Percentiles rank a stretch among this genome's conserved stretches.
Conservation (phyloP, 1,140 invertebrate genomes). For the Brachionus paranguensis region DNA sequence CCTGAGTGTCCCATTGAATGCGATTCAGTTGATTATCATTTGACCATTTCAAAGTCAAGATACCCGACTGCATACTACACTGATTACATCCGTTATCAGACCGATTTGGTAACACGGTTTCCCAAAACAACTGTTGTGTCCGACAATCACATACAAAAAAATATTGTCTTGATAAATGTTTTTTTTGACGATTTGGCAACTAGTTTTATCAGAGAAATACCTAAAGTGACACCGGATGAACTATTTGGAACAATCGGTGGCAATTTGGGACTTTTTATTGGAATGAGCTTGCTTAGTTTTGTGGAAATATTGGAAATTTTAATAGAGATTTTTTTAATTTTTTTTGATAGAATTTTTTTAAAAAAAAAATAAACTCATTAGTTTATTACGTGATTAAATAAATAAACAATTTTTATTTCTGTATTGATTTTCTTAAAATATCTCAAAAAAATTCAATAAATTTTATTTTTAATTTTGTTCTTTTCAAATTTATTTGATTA, state of each 20-base stretch:
- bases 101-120: conserved; percentile 1
- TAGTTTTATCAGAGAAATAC: conserved; percentile 23
- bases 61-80: conserved; percentile 33
- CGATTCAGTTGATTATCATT: conserved; percentile 19
- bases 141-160: conserved; percentile 38
- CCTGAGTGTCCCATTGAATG: conserved; percentile 32
- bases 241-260: conserved; percentile 33
- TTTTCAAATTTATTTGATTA: neutral
- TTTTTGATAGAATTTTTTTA: neutral
- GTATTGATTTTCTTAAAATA: too few relatives aligned
- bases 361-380: neutral
- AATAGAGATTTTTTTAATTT: conserved; percentile 9
- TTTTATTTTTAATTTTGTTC: too few relatives aligned
- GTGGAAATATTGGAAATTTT: conserved; percentile 35
- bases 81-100: conserved; percentile 15
- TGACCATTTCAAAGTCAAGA: neutral
- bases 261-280: conserved; percentile 27
- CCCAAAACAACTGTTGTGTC: neutral
- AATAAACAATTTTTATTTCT: too few relatives aligned
- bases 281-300: conserved; percentile 27
- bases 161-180: conserved; percentile 34
- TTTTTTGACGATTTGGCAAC: conserved; percentile 28
- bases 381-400: neutral
- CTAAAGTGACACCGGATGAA: neutral
- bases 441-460: too few relatives aligned